These are phyloP conservation scores for Thalassophryne amazonica DNA, from an alignment of 2,797 vertebrate species.

Conservation along the genomic window DNA sequence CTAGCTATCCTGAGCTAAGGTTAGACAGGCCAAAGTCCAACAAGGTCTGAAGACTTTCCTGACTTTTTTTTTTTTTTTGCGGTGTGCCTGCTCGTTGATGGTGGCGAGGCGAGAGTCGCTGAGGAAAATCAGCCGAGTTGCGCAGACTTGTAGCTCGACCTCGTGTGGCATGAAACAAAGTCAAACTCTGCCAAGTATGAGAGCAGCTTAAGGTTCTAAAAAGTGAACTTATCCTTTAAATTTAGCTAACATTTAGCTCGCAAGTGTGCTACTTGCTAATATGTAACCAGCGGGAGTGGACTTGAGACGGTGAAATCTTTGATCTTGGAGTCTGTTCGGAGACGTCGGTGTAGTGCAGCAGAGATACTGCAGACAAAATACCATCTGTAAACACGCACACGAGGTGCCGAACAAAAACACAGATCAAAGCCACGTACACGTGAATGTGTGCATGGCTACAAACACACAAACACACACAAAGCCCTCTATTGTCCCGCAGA, in stretches of 20 bases:
- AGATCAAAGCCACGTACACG: slow-evolving; percentile 11
- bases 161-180: too few relatives aligned
- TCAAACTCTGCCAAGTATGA: too few relatives aligned
- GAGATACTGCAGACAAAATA: slow-evolving; percentile 25
- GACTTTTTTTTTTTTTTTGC: too few relatives aligned
- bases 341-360: slow-evolving; percentile 42
- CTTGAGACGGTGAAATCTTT: slow-evolving; percentile 43
- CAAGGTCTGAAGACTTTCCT: too few relatives aligned
- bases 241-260: slow-evolving; percentile 4
- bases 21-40: too few relatives aligned
- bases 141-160: too few relatives aligned
- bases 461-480: slow-evolving; percentile 10
- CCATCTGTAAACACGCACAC: not conserved
- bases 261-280: not conserved
- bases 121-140: too few relatives aligned
- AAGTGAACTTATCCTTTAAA: too few relatives aligned
- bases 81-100: too few relatives aligned
- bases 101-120: too few relatives aligned
- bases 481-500: slow-evolving; percentile 58
- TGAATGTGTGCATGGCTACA: slow-evolving; percentile 3
- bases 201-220: too few relatives aligned
- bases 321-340: slow-evolving; percentile 59
- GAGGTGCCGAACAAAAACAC: not conserved
- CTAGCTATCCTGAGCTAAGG: too few relatives aligned
- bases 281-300: slow-evolving; percentile 12